Evolutionary conservation across 2,113 vertebrate genomes (phyloP), one percentile per base, ranked within the genome.

Genomic region (Corythornis madagascariensis): DNA sequence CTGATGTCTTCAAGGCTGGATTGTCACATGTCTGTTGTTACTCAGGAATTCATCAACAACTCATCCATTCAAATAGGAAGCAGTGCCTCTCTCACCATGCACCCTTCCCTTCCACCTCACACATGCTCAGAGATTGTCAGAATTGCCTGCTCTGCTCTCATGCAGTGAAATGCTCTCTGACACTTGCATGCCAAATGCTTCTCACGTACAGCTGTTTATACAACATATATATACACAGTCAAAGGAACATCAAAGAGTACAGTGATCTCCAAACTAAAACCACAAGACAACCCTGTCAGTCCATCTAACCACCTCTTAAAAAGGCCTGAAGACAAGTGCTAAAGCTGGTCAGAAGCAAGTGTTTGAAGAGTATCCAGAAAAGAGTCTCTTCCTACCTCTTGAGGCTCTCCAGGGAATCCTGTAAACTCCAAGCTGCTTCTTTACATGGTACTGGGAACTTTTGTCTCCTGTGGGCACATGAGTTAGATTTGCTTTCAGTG

Each of bases 381-480:
- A 1, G 21, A 38, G 14, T 31, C 10, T 21, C 7, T 35, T 81
- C 91, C 56, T 97, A 98, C 98, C 97, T 98, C 61, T 96, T 92
- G 40, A 97, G 89, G 65, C 69, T 93, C 69, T 97, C 97, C 65
- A 98, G 93, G 35, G 91, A 93, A 76, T 97, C 97, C 59, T 95
- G 95, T 52, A 98, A 96, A 92, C 76, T 76, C 80, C 71, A 80
- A 45, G 96, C 89, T 14, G 96, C 94, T 81, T 97, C 97, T 89
- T 97, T 96, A 38, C 55, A 63, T 29, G 97, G 35, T 4, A 96
- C 95, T 47, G 91, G 87, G 82, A 98, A 98, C 63, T 94, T 97
- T 18, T 96, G 93, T 79, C 94, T 97, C 94, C 96, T 83, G 64
- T 78, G 28, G 3, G 24, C 74, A 45, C 95, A 88, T 70, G 95